These are phyloP conservation scores for Ochropacha duplaris DNA, from an alignment of 2,888 invertebrate species.

Conservation along the genomic window DNA sequence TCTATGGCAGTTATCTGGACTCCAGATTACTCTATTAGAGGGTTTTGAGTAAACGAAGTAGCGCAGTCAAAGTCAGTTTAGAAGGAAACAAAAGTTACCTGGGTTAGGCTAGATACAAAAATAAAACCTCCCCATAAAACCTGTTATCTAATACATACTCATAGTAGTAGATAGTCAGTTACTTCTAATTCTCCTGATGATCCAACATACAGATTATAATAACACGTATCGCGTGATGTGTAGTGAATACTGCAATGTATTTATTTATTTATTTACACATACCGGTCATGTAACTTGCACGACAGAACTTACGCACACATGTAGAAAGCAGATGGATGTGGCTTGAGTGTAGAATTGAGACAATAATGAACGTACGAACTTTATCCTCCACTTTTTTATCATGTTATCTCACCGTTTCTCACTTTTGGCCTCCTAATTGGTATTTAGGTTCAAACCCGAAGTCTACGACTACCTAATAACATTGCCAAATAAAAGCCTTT, in stretches of 20 bases:
- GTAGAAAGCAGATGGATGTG: neutral
- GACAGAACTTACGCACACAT: neutral
- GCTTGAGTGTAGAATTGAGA: neutral
- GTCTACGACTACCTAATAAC: too few species aligned
- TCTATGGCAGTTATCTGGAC: too few species aligned
- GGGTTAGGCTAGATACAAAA: too few species aligned
- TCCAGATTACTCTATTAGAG: too few species aligned
- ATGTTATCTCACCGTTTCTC: too few species aligned
- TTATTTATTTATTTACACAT: neutral
- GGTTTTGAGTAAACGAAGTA: too few species aligned
- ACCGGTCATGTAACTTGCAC: neutral
- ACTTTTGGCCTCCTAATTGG: too few species aligned
- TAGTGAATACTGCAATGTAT: neutral
- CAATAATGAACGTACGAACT: neutral
- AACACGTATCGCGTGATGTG: neutral
- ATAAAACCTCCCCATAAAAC: neutral
- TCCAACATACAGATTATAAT: neutral
- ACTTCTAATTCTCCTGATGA: neutral
- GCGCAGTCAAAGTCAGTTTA: too few species aligned
- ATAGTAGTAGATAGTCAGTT: neutral
- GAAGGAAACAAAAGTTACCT: too few species aligned
- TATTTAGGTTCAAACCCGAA: too few species aligned
- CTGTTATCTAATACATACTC: neutral
- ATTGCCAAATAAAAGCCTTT: too few species aligned
- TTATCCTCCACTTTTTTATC: too few species aligned